Base-by-base conservation (phyloP, 2,113 vertebrate species). In the Equus przewalskii region DNA sequence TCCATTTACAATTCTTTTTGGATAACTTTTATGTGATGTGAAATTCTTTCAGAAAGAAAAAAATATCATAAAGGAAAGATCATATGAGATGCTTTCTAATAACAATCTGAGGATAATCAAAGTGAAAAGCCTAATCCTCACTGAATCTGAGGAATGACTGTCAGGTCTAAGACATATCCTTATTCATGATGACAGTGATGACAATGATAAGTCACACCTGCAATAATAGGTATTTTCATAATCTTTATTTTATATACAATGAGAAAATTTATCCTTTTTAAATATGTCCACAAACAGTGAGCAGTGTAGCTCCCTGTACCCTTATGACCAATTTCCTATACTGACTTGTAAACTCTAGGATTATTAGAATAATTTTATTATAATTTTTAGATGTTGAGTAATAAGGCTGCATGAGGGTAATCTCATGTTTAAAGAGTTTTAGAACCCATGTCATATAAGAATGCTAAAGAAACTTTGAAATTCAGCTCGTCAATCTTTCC, bases 311-410 rank as follows among this genome's bases (percentile, higher is more conserved):
- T 89, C 30, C 33, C 19, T 72, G 33, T 1, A 44, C 16, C 18
- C 6, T 30, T 67, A 58, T 70, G n/a, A 36, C 26, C 62, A 96
- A 28, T 79, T 95, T 65, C n/a, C 58, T 80, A 67, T 49, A 80
- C 11, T 51, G 80, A 14, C 3, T 62, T 44, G 28, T 70, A 75
- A 91, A 65, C 6, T 54, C 49, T 46, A 85, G 16, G 18, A 76
- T 82, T 76, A 92, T 54, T 89, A 30, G 15, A 86, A n/a, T 36
- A 82, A 81, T 89, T 93, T 58, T 79, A 58, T 89, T 46, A 76
- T 69, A 56, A 81, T 60, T 93, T 96, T 87, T 80, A 5, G 58
- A 79, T 76, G 8, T 18, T 78, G 13, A 93, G 5, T 65, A 91
- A 67, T 93, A 18, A 88, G 56, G 15, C 22, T 69, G 19, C 14